Evolutionary conservation across 2,888 invertebrate species (phyloP).

Genomic region (Agriotes lineatus): DNA sequence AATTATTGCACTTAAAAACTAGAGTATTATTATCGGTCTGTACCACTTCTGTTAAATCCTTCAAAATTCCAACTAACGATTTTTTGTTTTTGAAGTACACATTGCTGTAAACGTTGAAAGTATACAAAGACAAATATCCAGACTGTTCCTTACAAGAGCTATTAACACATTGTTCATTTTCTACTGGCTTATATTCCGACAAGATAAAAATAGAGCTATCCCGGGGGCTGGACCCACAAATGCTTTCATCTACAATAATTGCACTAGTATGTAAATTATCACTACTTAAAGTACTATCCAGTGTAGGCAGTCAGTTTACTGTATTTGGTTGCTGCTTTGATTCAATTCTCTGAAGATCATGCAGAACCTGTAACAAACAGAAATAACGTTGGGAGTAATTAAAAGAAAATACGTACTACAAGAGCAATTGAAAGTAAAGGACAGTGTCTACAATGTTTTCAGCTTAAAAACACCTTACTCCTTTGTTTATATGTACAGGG

Average conservation of each 20-base stretch:
- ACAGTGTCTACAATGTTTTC: no score
- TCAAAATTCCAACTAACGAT: slow-evolving; percentile 47
- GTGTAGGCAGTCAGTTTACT: slow-evolving; percentile 63
- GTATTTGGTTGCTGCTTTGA: slow-evolving; percentile 57
- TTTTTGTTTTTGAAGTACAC: slow-evolving; percentile 55
- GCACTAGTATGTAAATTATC: slow-evolving; percentile 49
- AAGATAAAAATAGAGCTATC: not conserved
- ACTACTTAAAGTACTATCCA: slow-evolving; percentile 6
- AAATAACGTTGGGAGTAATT: no score
- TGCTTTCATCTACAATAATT: slow-evolving; percentile 50
- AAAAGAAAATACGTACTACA: no score
- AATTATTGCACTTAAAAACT: slow-evolving; percentile 1
- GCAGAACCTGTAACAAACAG: slow-evolving; percentile 70
- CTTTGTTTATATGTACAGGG: no score
- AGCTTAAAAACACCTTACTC: no score
- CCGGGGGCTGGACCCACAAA: not conserved
- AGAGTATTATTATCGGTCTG: slow-evolving; percentile 3
- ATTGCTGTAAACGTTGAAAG: slow-evolving; percentile 54
- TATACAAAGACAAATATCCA: not conserved
- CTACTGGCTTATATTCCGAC: not conserved
- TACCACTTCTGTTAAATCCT: slow-evolving; percentile 33
- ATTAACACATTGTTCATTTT: not conserved
- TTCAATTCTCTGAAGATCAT: slow-evolving; percentile 70
- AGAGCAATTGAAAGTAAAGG: no score
- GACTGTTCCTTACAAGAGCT: not conserved